Percentiles rank a stretch among this genome's conserved stretches.
phyloP scores from a whole-genome alignment of 1,140 invertebrate species.

The Nasonia vitripennis region DNA sequence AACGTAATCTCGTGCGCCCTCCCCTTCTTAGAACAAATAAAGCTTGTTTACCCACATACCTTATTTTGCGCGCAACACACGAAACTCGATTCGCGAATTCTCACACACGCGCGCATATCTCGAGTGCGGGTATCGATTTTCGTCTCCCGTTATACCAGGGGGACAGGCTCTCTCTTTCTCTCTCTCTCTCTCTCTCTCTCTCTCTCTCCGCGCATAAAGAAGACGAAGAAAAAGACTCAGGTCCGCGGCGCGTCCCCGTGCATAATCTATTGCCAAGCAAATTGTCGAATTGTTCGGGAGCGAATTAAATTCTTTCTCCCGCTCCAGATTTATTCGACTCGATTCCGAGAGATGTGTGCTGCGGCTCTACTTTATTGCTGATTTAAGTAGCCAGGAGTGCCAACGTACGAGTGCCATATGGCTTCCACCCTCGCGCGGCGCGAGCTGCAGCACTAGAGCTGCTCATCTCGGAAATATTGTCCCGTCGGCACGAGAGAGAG shows the following conservation, averaged over 20 bases:
- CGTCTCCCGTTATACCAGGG: neutral
- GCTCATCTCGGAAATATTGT: constrained; percentile 28
- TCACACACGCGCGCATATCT: neutral
- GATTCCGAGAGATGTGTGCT: constrained; percentile 1
- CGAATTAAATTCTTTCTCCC: constrained; percentile 60
- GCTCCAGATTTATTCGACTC: constrained; percentile 47
- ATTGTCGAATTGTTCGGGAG: constrained; percentile 57
- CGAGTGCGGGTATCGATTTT: constrained; percentile 5
- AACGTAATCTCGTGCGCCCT: too few species aligned
- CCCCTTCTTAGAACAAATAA: too few species aligned
- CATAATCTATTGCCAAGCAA: constrained; percentile 59
- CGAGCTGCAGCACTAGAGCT: neutral
- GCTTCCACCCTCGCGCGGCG: constrained; percentile 7
- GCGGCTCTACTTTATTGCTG: constrained; percentile 50
- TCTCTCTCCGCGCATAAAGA: too few species aligned
- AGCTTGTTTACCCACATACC: too few species aligned
- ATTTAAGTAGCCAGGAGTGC: constrained; percentile 49
- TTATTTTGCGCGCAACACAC: too few species aligned
- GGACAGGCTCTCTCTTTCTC: neutral
- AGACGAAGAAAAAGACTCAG: neutral
- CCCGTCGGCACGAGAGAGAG: neutral
- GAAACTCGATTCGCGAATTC: too few species aligned
- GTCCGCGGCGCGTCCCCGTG: neutral
- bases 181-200: too few species aligned
- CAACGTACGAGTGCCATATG: constrained; percentile 39